A percentile compares a stretch with the other conserved stretches of the same genome.
These are phyloP conservation scores for Melanotus villosus DNA, from an alignment of 2,888 invertebrate species.

Conservation along the genomic window DNA sequence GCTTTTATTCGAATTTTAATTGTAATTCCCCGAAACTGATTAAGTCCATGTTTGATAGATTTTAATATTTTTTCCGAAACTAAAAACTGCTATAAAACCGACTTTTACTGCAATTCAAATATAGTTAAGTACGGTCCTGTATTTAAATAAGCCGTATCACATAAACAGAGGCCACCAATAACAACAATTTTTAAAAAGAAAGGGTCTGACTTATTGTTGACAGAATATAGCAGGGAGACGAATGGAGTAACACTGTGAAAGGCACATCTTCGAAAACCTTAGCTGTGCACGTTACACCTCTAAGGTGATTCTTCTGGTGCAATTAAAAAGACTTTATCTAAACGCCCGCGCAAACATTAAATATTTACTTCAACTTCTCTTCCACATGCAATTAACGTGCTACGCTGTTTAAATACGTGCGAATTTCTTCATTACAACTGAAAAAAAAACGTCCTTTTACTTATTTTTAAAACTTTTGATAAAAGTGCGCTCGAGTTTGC, in stretches of 20 bases:
- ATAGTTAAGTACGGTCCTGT: constrained; percentile 38
- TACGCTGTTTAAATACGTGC: too few species aligned
- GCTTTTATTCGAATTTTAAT: too few species aligned
- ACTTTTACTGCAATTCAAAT: too few species aligned
- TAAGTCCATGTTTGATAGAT: too few species aligned
- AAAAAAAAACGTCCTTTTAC: neutral
- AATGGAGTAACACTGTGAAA: constrained; percentile 11
- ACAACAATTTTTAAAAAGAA: constrained; percentile 41
- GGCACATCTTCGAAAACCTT: neutral
- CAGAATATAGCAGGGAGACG: constrained; percentile 23
- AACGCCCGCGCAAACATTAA: neutral
- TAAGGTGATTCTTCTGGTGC: neutral
- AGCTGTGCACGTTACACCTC: neutral
- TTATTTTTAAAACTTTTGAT: constrained; percentile 5
- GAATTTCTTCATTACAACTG: too few species aligned
- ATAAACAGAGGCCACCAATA: constrained; percentile 38
- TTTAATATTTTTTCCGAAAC: too few species aligned
- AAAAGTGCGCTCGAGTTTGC: constrained; percentile 12
- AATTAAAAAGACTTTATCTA: neutral
- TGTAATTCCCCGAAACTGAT: too few species aligned
- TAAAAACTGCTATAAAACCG: too few species aligned
- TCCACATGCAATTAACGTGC: too few species aligned
- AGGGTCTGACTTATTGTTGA: constrained; percentile 30
- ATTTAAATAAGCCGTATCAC: constrained; percentile 15
- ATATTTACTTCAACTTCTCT: neutral